These are phyloP conservation scores for Silurus lanzhouensis DNA, from an alignment of 2,797 vertebrate species.

Conservation along the genomic window DNA sequence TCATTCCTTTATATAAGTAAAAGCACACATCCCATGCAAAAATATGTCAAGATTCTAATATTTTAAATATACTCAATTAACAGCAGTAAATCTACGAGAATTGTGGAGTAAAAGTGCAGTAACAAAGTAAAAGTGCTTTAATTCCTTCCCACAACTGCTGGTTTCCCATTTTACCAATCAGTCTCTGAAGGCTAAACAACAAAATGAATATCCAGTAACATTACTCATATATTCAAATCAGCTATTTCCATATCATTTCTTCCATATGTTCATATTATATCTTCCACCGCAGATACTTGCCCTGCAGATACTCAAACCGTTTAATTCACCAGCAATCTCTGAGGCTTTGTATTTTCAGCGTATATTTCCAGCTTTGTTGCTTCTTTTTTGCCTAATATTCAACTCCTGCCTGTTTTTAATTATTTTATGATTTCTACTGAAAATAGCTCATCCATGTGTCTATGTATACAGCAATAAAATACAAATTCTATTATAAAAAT, in stretches of 20 bases:
- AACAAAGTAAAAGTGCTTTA: no score
- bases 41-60: no score
- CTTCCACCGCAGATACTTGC: no score
- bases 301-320: background rate
- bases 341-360: background rate
- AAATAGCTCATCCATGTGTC: background rate
- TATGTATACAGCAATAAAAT: no score
- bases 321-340: background rate
- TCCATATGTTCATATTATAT: no score
- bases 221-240: background rate
- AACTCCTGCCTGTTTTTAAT: background rate
- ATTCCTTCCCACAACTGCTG: background rate
- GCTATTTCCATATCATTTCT: no score
- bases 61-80: no score
- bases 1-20: no score
- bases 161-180: background rate
- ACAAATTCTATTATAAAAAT: no score
- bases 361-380: background rate
- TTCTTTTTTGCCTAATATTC: background rate
- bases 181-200: background rate
- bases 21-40: no score
- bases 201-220: background rate
- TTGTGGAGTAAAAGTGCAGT: no score
- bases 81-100: no score
- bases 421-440: background rate